Evolutionary conservation across 2,113 vertebrate species (phyloP), one percentile per base, ranked within the genome.

Genomic region (Chloropsis hardwickii): DNA sequence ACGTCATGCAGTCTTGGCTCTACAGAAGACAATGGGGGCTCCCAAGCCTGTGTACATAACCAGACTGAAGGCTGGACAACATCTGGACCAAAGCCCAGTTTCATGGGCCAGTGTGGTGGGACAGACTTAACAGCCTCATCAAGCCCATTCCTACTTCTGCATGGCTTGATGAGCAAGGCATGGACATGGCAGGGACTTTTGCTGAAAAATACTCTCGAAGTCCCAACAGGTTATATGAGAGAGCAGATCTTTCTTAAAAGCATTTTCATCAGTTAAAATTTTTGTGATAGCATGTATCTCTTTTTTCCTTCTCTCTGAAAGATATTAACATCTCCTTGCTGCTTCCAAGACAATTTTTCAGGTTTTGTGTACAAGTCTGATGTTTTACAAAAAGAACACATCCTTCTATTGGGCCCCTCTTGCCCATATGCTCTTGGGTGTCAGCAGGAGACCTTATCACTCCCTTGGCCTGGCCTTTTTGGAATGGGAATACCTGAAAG

Each of bases 351-450:
- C 2, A 18, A 40, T 57, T 78, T 60, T 74, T 29, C 44, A 29
- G 24, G 39, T 64, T 79, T 88, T 57, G 19, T 4, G 2, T 65
- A 12, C 27, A 70, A 44, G 5, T 51, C 29, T 44, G 39, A 35
- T 15, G 14, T 69, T 69, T 51, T 85, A 37, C 12, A 44, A 56
- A 67, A 28, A 69, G 7, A 42, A n/a, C 12, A 19, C 6, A 5
- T 50, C 71, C 56, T 73, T 5, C 5, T 81, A 0, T n/a, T 53
- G 14, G 13, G 10, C 61, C 8, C 3, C 12, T 66, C 28, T 81
- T 0, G 0, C 35, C 48, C 29, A 16, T 19, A 33, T 25, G 12
- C 17, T 53, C 47, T 8, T 15, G 60, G 28, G 17, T 70, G 29
- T 25, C 64, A 83, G 29, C 45, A 66, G 56, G 24, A 74, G 40